Evolutionary conservation across 2,888 invertebrate species (phyloP).

Genomic region (Tuta absoluta): DNA sequence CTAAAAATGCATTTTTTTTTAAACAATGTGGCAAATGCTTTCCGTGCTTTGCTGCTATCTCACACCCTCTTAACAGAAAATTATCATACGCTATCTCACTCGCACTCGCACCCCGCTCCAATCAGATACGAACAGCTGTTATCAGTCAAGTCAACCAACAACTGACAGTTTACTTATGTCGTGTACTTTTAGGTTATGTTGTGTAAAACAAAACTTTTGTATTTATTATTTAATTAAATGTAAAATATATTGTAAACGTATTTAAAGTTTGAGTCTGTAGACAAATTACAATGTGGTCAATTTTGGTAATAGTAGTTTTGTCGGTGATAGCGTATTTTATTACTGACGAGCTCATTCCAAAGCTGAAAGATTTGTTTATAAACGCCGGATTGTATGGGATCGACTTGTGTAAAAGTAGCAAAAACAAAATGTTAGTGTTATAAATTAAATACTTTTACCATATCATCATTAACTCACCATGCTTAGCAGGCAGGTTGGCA

Average conservation of each 20-base stretch:
- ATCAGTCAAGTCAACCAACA: no score
- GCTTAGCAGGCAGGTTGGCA: no score
- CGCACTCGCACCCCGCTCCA: not conserved
- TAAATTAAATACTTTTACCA: slow-evolving; percentile 27
- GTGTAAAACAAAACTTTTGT: not conserved
- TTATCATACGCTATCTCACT: not conserved
- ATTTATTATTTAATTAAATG: no score
- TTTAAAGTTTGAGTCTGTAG: not conserved
- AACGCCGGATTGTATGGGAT: slow-evolving; percentile 94
- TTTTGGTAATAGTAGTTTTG: slow-evolving; percentile 68
- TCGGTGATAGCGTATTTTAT: slow-evolving; percentile 86
- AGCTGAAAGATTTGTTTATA: slow-evolving; percentile 91
- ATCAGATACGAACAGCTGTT: slow-evolving; percentile 1
- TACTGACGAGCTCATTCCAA: slow-evolving; percentile 88
- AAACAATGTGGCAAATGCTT: no score
- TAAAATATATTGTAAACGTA: not conserved
- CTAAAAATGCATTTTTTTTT: no score
- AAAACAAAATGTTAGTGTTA: slow-evolving; percentile 83
- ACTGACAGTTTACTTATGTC: not conserved
- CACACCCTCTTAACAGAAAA: not conserved
- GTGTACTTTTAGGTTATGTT: not conserved
- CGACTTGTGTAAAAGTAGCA: slow-evolving; percentile 92
- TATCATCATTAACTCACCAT: not conserved
- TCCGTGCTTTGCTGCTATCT: no score
- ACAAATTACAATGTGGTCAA: slow-evolving; percentile 57